Percentiles rank a stretch among this genome's conserved stretches.
phyloP scores from a whole-genome alignment of 2,888 invertebrate species.

The Marronus borbonicus region DNA sequence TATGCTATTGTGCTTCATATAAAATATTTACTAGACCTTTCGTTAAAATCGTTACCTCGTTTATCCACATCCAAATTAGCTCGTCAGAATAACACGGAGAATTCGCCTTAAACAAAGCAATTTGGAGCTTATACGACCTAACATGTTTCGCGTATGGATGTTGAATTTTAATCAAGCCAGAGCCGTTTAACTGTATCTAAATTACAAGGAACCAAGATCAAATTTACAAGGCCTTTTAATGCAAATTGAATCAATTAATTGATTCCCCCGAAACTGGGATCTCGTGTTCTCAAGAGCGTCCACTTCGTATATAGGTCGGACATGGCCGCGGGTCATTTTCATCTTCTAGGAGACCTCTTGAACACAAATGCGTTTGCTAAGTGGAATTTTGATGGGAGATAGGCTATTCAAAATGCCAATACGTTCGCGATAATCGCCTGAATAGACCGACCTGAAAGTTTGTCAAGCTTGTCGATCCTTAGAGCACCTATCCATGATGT shows the following conservation, averaged over 20 bases:
- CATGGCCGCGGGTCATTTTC: conserved; percentile 26
- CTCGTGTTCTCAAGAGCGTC: conserved; percentile 5
- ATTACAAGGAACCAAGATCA: conserved; percentile 30
- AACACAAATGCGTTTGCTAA: conserved; percentile 22
- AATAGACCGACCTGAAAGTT: conserved; percentile 22
- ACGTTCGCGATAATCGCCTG: conserved; percentile 13
- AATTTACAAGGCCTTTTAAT: conserved; percentile 39
- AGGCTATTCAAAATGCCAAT: conserved; percentile 35
- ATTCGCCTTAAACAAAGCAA: too few species aligned
- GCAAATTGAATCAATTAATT: conserved; percentile 40
- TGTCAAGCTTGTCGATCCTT: conserved; percentile 6
- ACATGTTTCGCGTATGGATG: neutral
- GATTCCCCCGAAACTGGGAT: conserved; percentile 11
- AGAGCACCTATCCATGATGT: neutral
- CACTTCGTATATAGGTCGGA: conserved; percentile 30
- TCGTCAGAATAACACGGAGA: too few species aligned
- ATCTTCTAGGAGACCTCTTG: conserved; percentile 29
- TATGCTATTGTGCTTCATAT: too few species aligned
- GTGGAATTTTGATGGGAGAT: conserved; percentile 34
- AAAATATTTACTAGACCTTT: too few species aligned
- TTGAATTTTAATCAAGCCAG: conserved; percentile 24
- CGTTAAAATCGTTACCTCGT: too few species aligned
- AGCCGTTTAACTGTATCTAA: conserved; percentile 25
- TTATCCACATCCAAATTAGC: too few species aligned
- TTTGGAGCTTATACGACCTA: too few species aligned